phyloP scores from a whole-genome alignment of 2,797 vertebrate species.

The Falco berigora region DNA sequence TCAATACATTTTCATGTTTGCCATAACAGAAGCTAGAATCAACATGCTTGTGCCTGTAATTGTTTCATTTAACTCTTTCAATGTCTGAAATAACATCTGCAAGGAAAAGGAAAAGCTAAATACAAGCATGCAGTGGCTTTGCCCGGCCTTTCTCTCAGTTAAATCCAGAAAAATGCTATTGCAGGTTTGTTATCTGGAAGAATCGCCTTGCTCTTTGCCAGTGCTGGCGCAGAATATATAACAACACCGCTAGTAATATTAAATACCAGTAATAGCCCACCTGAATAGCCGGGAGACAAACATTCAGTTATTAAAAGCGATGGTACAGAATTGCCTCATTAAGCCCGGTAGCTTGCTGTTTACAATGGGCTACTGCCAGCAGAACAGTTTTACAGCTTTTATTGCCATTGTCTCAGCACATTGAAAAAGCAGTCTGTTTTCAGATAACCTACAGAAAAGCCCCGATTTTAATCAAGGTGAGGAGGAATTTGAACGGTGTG shows the following conservation, averaged over 20 bases:
- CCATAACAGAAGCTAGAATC: conserved; percentile 43
- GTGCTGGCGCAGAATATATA: background rate
- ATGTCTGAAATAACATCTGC: background rate
- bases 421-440: conserved; percentile 4
- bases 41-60: background rate
- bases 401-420: background rate
- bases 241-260: conserved; percentile 48
- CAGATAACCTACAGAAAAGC: background rate
- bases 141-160: background rate
- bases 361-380: conserved; percentile 31
- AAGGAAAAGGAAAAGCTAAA: background rate
- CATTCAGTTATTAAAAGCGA: conserved; percentile 49
- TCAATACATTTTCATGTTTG: conserved; percentile 32
- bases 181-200: conserved; percentile 12
- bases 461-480: background rate
- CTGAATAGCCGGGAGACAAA: conserved; percentile 59
- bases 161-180: conserved; percentile 1
- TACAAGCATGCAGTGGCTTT: background rate
- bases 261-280: conserved; percentile 57
- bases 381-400: conserved; percentile 18
- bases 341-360: conserved; percentile 16
- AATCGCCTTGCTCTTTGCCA: background rate
- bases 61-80: background rate
- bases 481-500: background rate
- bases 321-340: conserved; percentile 19